Evolutionary conservation across 2,113 vertebrate species (phyloP).

Genomic region (Daubentonia madagascariensis): DNA sequence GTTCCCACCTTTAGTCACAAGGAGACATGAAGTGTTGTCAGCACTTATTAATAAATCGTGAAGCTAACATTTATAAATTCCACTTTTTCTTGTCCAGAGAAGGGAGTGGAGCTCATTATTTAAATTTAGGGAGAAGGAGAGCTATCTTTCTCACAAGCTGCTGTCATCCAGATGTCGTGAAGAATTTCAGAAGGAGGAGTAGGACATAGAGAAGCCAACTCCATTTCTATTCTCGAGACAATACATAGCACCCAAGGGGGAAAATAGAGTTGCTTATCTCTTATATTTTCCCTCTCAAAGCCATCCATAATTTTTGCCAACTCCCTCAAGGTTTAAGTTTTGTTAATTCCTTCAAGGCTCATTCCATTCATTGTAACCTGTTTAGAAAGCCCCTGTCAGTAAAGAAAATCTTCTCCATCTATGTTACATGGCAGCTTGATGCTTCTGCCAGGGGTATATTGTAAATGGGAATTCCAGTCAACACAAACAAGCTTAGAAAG

Average conservation of each 20-base stretch:
- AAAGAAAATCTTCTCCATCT: constrained; percentile 43
- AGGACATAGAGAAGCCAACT: background rate
- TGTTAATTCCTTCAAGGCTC: constrained; percentile 12
- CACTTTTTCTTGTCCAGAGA: background rate
- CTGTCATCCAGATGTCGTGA: background rate
- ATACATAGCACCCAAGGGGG: background rate
- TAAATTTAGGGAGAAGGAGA: background rate
- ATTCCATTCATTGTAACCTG: constrained; percentile 47
- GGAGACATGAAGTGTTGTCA: background rate
- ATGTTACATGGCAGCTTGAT: background rate
- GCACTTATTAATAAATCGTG: constrained; percentile 27
- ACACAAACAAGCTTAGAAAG: constrained; percentile 44
- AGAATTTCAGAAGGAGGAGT: constrained; percentile 2
- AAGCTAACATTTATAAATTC: constrained; percentile 15
- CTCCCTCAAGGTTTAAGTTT: constrained; percentile 5
- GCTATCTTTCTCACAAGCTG: background rate
- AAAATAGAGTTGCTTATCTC: background rate
- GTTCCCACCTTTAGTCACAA: background rate
- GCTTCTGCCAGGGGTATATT: constrained; percentile 33
- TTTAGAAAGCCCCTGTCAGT: constrained; percentile 38
- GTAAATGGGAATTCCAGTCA: constrained; percentile 57
- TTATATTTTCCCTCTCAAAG: constrained; percentile 49
- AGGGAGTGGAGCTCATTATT: background rate
- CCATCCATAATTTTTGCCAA: constrained; percentile 28
- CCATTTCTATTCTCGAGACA: background rate